A percentile compares a stretch with the other conserved stretches of the same genome.
Evolutionary conservation across 2,888 invertebrate genomes (phyloP).

Genomic region (Campoletis raptor): DNA sequence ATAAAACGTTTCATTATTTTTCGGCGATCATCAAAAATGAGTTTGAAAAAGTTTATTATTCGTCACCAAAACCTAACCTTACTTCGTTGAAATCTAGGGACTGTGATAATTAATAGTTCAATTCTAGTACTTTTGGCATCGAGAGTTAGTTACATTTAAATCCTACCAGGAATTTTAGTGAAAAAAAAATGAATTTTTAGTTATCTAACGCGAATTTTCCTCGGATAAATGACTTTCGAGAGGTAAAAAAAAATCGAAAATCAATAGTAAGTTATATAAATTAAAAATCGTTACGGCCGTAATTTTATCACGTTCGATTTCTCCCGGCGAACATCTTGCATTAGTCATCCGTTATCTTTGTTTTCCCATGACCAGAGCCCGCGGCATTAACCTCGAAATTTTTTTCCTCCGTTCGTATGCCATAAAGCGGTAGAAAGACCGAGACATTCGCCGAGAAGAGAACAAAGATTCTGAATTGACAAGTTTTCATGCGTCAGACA

Average conservation of each 20-base stretch:
- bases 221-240: not conserved
- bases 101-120: not conserved
- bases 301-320: constrained; percentile 9
- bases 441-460: not conserved
- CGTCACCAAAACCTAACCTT: not conserved
- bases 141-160: not conserved
- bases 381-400: constrained; percentile 31
- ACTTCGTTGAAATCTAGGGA: not conserved
- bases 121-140: not conserved
- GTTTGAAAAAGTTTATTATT: not conserved
- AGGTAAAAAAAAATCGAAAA: not conserved
- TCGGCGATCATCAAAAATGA: not conserved
- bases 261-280: constrained; percentile 31
- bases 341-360: constrained; percentile 16
- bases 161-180: not conserved
- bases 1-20: no score
- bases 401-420: not conserved
- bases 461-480: not conserved
- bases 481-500: not conserved
- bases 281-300: constrained; percentile 38
- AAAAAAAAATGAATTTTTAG: not conserved
- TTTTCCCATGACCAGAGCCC: constrained; percentile 3
- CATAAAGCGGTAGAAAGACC: not conserved
- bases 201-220: not conserved
- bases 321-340: not conserved